A percentile compares a stretch with the other conserved stretches of the same genome.
Conservation (phyloP, 2,888 invertebrate genomes). For the Encarsia formosa region DNA sequence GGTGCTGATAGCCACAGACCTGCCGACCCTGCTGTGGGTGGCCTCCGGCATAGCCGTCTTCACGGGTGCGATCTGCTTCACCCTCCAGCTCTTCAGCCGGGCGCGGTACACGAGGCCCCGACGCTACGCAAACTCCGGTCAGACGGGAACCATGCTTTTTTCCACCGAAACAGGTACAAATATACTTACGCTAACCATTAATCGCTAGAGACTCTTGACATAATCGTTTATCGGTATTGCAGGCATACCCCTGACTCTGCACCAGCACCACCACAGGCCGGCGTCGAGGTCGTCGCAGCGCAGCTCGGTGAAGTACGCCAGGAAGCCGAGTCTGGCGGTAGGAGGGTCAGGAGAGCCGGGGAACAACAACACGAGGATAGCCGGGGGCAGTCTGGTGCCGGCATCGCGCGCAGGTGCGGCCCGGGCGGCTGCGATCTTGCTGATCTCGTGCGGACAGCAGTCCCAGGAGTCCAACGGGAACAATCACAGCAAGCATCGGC, state of each 20-base stretch:
- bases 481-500: slow-evolving; percentile 48
- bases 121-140: slow-evolving; percentile 73
- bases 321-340: slow-evolving; percentile 44
- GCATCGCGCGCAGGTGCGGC: slow-evolving; percentile 88
- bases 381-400: slow-evolving; percentile 61
- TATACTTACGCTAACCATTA: no score
- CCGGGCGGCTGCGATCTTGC: slow-evolving; percentile 90
- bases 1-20: slow-evolving; percentile 76
- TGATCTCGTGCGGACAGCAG: slow-evolving; percentile 81
- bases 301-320: slow-evolving; percentile 53
- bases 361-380: slow-evolving; percentile 60
- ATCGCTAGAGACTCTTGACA: no score
- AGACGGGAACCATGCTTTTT: slow-evolving; percentile 80
- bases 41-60: slow-evolving; percentile 81
- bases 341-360: slow-evolving; percentile 51
- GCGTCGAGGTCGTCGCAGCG: slow-evolving; percentile 59
- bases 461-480: slow-evolving; percentile 35
- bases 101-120: slow-evolving; percentile 63
- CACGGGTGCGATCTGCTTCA: slow-evolving; percentile 83
- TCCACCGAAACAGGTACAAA: slow-evolving; percentile 79
- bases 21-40: slow-evolving; percentile 82
- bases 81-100: slow-evolving; percentile 77
- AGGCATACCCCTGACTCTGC: slow-evolving; percentile 61
- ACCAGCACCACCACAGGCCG: slow-evolving; percentile 57
- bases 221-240: no score